Conservation (phyloP, 2,888 invertebrate species). For the Synergus gifuensis region DNA sequence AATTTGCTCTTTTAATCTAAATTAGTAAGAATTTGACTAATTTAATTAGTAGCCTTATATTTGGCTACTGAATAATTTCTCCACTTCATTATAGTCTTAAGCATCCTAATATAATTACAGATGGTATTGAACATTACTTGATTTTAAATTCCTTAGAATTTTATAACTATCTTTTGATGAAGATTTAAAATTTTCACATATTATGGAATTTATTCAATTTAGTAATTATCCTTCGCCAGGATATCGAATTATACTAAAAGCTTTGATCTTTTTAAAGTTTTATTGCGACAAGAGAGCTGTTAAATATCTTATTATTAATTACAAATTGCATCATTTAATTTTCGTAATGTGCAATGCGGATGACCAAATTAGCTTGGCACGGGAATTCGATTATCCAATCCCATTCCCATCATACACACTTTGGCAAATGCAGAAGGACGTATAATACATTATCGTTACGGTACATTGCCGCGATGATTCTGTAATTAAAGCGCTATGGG, state of each 20-base stretch:
- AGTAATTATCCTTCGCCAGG: background rate
- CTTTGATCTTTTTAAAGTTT: background rate
- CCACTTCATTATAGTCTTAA: no score
- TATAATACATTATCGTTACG: constrained; percentile 36
- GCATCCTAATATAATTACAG: no score
- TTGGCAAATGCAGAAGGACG: constrained; percentile 34
- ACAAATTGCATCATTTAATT: constrained; percentile 2
- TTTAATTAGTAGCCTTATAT: no score
- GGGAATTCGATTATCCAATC: constrained; percentile 36
- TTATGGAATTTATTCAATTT: no score
- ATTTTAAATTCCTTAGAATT: no score
- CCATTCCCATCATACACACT: constrained; percentile 33
- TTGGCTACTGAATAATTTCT: no score
- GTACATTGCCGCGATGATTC: constrained; percentile 33
- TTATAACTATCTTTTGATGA: no score
- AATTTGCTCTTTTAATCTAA: no score
- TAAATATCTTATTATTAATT: background rate
- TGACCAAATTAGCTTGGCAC: constrained; percentile 2
- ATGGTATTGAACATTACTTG: no score
- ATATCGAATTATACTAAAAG: background rate
- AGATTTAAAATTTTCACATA: no score
- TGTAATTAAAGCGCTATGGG: constrained; percentile 24
- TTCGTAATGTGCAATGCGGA: background rate
- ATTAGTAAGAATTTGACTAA: no score
- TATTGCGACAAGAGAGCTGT: background rate